These are phyloP conservation scores for Bellardia pandia DNA, from an alignment of 2,888 invertebrate genomes.

Conservation along the genomic window DNA sequence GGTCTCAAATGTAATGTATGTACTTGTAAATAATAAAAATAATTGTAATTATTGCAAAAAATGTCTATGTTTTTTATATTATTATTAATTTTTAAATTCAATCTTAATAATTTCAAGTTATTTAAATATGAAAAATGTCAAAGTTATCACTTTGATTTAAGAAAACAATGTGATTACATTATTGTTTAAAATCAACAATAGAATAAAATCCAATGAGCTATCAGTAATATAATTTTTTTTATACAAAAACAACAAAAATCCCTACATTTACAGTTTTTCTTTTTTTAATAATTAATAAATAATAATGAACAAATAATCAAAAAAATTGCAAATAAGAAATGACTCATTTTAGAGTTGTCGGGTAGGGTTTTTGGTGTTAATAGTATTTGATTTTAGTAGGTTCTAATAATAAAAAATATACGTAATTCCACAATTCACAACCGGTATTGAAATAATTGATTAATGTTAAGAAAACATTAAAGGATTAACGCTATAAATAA, in stretches of 20 bases:
- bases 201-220: background rate
- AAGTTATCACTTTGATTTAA: conserved; percentile 2
- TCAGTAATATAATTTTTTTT: conserved; percentile 1
- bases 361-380: background rate
- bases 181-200: background rate
- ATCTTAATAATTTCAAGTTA: background rate
- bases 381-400: background rate
- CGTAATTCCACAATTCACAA: no score
- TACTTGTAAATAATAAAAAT: no score
- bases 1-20: no score
- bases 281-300: background rate
- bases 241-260: conserved; percentile 8
- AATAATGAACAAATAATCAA: background rate
- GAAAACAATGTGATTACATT: conserved; percentile 29
- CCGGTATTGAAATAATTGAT: no score
- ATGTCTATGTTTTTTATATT: background rate
- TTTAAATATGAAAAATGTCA: background rate
- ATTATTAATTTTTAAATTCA: background rate
- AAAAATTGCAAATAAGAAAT: background rate
- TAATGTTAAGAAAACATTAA: no score
- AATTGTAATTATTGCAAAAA: background rate
- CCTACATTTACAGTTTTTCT: background rate
- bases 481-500: no score
- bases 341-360: background rate
- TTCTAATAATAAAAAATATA: no score